Evolutionary conservation across 1,140 invertebrate genomes (phyloP), one percentile per base, ranked within the genome.

Genomic region (Eulimnadia texana): DNA sequence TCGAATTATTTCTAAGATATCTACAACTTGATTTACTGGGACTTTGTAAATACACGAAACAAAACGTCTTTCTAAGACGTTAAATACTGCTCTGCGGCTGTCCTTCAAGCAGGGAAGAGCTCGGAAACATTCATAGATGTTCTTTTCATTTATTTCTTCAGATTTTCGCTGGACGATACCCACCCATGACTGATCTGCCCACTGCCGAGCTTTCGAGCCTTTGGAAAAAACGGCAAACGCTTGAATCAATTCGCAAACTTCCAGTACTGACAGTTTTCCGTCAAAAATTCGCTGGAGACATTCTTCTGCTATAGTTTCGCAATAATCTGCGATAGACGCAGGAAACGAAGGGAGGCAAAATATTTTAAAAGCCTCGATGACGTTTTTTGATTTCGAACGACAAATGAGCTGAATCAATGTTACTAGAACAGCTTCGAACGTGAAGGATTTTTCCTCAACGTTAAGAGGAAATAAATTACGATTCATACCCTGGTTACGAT

Each of bases 161-260:
- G 33, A 16, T 61, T 81, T 76, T 62, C 74, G 77, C 9, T 77
- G 76, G 29, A 77, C 71, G 58, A 87, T 77, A 27, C 82, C 83
- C 64, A 80, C 70, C 84, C 84, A 87, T n/a, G 86, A 67, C 67
- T 79, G 79, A 63, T 86, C 82, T 54, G 83, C 73, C 67, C 70
- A 77, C 79, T 56, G 74, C 74, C 3, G 70, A 33, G 65, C 76
- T 70, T 58, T 68, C 68, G 61, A 71, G 77, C 63, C 60, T 69
- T 66, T 58, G 70, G 73, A 64, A 62, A 73, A 63, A 66, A 69
- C 57, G 71, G 72, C 69, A 72, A 79, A 64, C 54, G 72, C 68
- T 52, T 70, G 68, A 24, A 80, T 72, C 59, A 82, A 74, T 60
- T 79, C 72, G 68, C 82, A 82, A 22, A 85, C 68, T 65, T 86